Evolutionary conservation across 2,113 vertebrate genomes (phyloP).

Genomic region (Leiothrix lutea): DNA sequence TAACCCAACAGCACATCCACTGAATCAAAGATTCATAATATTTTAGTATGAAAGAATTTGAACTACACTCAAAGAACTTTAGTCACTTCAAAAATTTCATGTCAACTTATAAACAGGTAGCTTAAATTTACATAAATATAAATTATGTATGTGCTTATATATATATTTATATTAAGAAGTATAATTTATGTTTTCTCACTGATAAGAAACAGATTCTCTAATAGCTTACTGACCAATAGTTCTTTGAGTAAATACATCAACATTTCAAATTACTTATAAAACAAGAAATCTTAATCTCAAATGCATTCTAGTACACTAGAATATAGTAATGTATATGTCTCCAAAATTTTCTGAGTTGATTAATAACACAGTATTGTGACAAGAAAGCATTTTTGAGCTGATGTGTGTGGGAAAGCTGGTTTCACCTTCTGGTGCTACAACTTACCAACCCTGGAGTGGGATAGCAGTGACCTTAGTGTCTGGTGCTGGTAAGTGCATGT

Average conservation of each 20-base stretch:
- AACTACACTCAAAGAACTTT: background rate
- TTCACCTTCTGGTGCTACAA: background rate
- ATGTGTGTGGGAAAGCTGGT: background rate
- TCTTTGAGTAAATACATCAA: background rate
- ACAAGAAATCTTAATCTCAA: background rate
- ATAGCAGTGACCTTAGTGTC: background rate
- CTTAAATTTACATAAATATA: background rate
- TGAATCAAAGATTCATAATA: background rate
- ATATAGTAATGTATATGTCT: too few species aligned
- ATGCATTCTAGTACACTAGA: background rate
- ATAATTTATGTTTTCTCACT: background rate
- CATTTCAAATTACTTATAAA: background rate
- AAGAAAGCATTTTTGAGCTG: background rate
- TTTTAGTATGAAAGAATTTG: background rate
- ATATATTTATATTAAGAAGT: background rate
- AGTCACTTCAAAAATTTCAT: background rate
- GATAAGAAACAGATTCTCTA: background rate
- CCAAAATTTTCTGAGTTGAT: background rate
- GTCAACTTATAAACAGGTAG: background rate
- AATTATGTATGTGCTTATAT: background rate
- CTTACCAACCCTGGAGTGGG: background rate
- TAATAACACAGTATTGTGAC: background rate
- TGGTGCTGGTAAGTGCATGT: background rate
- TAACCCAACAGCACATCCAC: background rate
- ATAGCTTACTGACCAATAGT: background rate